phyloP scores from a whole-genome alignment of 2,888 invertebrate genomes.

The Leucophenga montana region DNA sequence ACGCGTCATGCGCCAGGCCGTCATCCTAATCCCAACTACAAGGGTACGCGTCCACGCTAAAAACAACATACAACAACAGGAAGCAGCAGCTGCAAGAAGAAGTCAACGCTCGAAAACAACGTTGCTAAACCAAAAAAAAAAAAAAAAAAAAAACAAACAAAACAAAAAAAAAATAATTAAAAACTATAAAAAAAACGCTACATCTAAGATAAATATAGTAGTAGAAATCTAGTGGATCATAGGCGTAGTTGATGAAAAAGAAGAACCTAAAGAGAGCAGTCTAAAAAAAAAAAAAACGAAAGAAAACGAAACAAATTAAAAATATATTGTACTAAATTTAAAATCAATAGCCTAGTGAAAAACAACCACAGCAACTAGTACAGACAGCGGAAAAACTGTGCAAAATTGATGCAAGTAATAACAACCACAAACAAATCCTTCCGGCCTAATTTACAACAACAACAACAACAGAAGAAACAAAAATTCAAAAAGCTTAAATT shows the following conservation, averaged over 20 bases:
- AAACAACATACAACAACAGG: slow-evolving; percentile 4
- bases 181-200: slow-evolving; percentile 48
- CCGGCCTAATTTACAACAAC: slow-evolving; percentile 20
- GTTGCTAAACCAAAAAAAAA: slow-evolving; percentile 30
- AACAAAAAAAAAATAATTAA: slow-evolving; percentile 29
- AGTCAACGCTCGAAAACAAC: no score
- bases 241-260: slow-evolving; percentile 60
- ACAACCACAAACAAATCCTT: background rate
- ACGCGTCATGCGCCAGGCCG: slow-evolving; percentile 70
- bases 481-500: slow-evolving; percentile 4
- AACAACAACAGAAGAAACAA: background rate
- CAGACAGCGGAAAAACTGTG: background rate
- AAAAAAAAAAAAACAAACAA: slow-evolving; percentile 21
- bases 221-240: slow-evolving; percentile 65
- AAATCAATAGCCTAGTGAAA: slow-evolving; percentile 5
- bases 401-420: background rate
- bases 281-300: background rate
- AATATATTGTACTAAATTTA: no score
- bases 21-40: slow-evolving; percentile 73
- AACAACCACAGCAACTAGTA: background rate
- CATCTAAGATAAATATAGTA: slow-evolving; percentile 65
- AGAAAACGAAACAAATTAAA: no score
- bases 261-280: slow-evolving; percentile 32
- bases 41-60: slow-evolving; percentile 70
- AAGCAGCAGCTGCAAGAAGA: background rate